Base-by-base conservation (phyloP, 1,140 invertebrate genomes). In the Oryzaephilus surinamensis region DNA sequence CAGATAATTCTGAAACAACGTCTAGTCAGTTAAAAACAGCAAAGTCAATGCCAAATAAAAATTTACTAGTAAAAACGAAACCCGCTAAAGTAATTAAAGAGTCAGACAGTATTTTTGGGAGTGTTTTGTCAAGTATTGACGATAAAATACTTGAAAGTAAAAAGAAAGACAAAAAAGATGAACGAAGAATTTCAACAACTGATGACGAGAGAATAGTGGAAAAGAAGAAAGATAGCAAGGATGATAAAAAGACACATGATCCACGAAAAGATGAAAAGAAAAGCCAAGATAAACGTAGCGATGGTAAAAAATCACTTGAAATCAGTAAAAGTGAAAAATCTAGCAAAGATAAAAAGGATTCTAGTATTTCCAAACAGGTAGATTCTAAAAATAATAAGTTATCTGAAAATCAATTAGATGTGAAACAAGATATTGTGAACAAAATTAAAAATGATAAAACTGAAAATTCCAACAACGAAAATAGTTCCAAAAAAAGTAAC, bases 341-440 rank as follows among this genome's bases (percentile, higher is more conserved):
- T n/a, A 16, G 30, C 18, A 40, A 38, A 41, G 45, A 42, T 6
- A 35, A 45, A 13, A 34, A 26, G 15, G 33, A 38, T 20, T 23
- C 32, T 39, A 15, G 16, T 21, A 21, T 6, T 6, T 10, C 6
- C 10, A 21, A 21, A 21, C 6, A 21, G 20, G 20, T 6, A 6
- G 20, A 21, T 1, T 21, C 20, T 21, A n/a, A n/a, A n/a, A n/a
- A n/a, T n/a, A n/a, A n/a, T n/a, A n/a, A n/a, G n/a, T 6, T 6
- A 21, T 6, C 6, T 21, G 6, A 21, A 21, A 1, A 21, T 21
- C 33, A 43, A 24, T 21, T 18, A 31, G 57, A 60, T 48, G 52
- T 55, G 31, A 48, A 63, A 41, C 62, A 60, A 44, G 64, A 67
- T 12, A 71, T 62, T 34, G 28, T 55, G 14, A 43, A 55, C 0